Conservation (phyloP, 2,888 invertebrate genomes). For the Leptarthrus brevirostris region DNA sequence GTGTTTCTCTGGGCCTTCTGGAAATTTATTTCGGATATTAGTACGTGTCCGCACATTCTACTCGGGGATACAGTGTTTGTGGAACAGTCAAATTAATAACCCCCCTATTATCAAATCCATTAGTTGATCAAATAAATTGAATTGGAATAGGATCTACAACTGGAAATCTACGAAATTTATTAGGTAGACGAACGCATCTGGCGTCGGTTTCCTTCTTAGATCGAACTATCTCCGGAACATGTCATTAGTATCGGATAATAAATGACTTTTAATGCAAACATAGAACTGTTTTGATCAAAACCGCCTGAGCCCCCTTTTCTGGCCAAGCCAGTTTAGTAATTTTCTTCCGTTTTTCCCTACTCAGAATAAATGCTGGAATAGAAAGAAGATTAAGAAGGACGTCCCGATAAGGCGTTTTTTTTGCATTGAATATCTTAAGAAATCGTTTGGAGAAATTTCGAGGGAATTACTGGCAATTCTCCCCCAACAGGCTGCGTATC, state of each 20-base stretch:
- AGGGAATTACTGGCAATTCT: slow-evolving; percentile 30
- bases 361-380: too few relatives aligned
- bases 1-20: slow-evolving; percentile 5
- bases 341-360: too few relatives aligned
- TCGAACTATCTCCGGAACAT: neutral
- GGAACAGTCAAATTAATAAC: slow-evolving; percentile 51
- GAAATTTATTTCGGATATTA: slow-evolving; percentile 52
- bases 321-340: too few relatives aligned
- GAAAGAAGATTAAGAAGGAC: too few relatives aligned
- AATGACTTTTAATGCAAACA: slow-evolving; percentile 20
- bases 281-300: neutral
- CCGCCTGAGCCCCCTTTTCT: too few relatives aligned
- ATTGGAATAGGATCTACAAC: slow-evolving; percentile 45
- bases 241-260: slow-evolving; percentile 6
- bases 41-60: slow-evolving; percentile 53
- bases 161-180: slow-evolving; percentile 51
- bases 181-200: slow-evolving; percentile 49
- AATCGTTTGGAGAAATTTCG: slow-evolving; percentile 13
- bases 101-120: slow-evolving; percentile 54
- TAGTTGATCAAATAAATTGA: slow-evolving; percentile 55
- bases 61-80: slow-evolving; percentile 48
- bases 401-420: too few relatives aligned
- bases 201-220: too few relatives aligned
- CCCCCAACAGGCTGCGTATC: too few relatives aligned
- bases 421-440: neutral